Base-by-base conservation (phyloP, 2,797 vertebrate species). In the Ptychobarbus kaznakovi region DNA sequence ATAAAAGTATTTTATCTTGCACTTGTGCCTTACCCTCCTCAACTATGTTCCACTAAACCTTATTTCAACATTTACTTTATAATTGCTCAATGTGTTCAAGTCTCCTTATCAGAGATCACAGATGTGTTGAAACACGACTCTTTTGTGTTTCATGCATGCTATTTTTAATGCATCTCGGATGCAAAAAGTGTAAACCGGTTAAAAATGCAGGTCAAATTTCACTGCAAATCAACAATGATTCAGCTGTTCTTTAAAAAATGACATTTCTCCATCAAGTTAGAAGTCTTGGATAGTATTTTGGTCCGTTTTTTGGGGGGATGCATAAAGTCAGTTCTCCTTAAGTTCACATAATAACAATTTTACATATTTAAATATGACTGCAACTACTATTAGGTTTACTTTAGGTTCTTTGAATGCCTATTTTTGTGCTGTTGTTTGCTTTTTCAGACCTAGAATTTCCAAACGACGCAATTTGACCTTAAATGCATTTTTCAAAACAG, bases 1-100 rank as follows among this genome's bases (percentile, higher is more conserved):
- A 93, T 44, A 25, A 83, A 75, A 80, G n/a, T 1, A 0, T 3
- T 35, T 76, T 68, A 82, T 75, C 46, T 76, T 42, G 25, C 11
- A 73, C 28, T 83, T 74, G 7, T 38, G 81, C 80, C 80, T 82
- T 38, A 16, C 68, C 68, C 53, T 72, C 40, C 11, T 32, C 6
- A 58, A 58, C 80, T 56, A 18, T 10, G 13, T 38, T 16, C 65
- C 66, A 70, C 28, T 25, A 2, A 35, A 72, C 53, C 40, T 18
- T 61, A 61, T 49, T 83, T 75, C 58, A 75, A 83, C 58, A 80
- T 66, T 80, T 49, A 32, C 61, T 65, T 66, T 28, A 32, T 66
- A 65, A 22, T 28, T 49, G 25, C 40, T 25, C 42, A 40, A 13
- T 25, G 61, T 78, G 56, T n/a, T 28, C 32, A 56, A n/a, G 32